Evolutionary conservation across 1,140 invertebrate genomes (phyloP).

Genomic region (Anastrepha obliqua): DNA sequence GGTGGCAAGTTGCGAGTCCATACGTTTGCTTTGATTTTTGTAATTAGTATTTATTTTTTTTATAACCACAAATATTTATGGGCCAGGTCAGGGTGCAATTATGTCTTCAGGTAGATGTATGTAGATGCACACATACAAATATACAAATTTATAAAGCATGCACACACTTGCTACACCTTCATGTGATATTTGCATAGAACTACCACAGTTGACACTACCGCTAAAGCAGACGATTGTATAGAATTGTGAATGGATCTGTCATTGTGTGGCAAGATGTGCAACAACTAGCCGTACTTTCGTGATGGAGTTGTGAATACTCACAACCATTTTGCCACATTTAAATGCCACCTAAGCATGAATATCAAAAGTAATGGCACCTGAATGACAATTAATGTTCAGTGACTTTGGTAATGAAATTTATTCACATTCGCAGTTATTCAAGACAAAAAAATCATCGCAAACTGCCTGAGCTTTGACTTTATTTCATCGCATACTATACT

Average conservation of each 20-base stretch:
- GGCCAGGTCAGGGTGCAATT: slow-evolving; percentile 35
- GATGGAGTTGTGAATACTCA: not conserved
- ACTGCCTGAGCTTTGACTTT: not conserved
- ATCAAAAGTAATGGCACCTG: not conserved
- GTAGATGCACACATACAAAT: not conserved
- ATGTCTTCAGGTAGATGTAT: not conserved
- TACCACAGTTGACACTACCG: too few relatives aligned
- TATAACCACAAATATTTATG: not conserved
- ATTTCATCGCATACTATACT: not conserved
- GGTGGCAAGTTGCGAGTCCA: not conserved
- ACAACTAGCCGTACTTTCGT: not conserved
- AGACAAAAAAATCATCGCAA: not conserved
- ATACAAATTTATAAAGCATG: too few relatives aligned
- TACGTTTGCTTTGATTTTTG: not conserved
- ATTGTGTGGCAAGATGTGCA: too few relatives aligned
- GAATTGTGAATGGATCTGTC: too few relatives aligned
- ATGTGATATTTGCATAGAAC: too few relatives aligned
- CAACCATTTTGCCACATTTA: slow-evolving; percentile 21
- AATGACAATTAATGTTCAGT: not conserved
- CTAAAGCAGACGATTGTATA: too few relatives aligned
- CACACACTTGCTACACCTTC: too few relatives aligned
- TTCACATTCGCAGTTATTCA: not conserved
- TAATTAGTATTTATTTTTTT: not conserved
- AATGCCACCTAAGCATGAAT: slow-evolving; percentile 28
- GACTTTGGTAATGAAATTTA: slow-evolving; percentile 45